Evolutionary conservation across 1,140 invertebrate species (phyloP).

Genomic region (Drosophila punjabiensis): DNA sequence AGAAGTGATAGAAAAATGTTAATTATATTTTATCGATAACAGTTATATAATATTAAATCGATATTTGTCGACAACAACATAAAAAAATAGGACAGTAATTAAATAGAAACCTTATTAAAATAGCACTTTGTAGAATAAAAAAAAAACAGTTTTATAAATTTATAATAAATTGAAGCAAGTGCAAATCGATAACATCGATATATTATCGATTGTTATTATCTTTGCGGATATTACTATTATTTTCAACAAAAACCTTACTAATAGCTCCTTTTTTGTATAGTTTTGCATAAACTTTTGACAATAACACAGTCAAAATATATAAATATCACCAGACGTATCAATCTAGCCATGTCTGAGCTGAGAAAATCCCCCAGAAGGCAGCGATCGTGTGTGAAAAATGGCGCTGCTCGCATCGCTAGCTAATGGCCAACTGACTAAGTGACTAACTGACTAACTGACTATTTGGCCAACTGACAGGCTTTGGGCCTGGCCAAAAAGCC

Average conservation of each 20-base stretch:
- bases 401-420: constrained; percentile 23
- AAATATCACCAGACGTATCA: not conserved
- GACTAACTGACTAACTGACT: not conserved
- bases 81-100: no score
- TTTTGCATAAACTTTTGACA: not conserved
- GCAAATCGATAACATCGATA: not conserved
- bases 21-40: not conserved
- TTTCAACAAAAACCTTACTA: not conserved
- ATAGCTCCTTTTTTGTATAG: not conserved
- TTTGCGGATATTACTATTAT: not conserved
- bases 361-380: not conserved
- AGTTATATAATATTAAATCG: not conserved
- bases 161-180: not conserved
- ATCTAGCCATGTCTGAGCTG: not conserved
- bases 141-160: not conserved
- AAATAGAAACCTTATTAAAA: no score
- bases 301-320: no score
- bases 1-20: no score
- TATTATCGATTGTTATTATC: not conserved
- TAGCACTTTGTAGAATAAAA: no score
- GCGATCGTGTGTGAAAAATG: constrained; percentile 13
- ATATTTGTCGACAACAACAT: no score
- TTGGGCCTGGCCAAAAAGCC: constrained; percentile 54
- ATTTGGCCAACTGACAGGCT: constrained; percentile 2
- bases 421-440: not conserved